These are phyloP conservation scores for Tolmerus cingulatus DNA, from an alignment of 2,888 invertebrate genomes.

Conservation along the genomic window DNA sequence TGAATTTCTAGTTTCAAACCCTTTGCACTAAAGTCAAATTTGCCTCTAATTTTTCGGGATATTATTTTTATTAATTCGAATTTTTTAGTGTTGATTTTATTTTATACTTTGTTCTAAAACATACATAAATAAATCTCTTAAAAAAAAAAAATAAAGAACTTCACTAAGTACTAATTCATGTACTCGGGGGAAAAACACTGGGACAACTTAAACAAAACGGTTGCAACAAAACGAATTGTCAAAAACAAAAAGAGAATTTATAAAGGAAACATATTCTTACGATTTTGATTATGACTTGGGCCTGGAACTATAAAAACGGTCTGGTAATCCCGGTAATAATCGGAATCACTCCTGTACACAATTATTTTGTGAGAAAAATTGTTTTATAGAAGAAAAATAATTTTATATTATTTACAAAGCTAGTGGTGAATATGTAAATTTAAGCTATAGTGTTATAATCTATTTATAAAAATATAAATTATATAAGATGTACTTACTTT, in stretches of 20 bases:
- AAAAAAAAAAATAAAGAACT: not conserved
- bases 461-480: not conserved
- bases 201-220: not conserved
- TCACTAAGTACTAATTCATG: not conserved
- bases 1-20: no score
- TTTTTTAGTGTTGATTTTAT: not conserved
- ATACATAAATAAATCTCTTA: not conserved
- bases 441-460: not conserved
- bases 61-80: no score
- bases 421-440: not conserved
- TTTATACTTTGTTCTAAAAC: not conserved
- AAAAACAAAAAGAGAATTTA: not conserved
- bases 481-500: constrained; percentile 77
- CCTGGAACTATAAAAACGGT: constrained; percentile 77
- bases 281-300: constrained; percentile 71
- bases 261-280: constrained; percentile 62
- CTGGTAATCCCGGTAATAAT: constrained; percentile 76
- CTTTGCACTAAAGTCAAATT: no score
- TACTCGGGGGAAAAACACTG: not conserved
- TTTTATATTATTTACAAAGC: constrained; percentile 21
- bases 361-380: not conserved
- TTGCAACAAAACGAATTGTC: not conserved
- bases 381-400: not conserved
- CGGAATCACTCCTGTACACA: constrained; percentile 65
- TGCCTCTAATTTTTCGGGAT: no score